phyloP scores from a whole-genome alignment of 1,140 invertebrate species.

The Lordiphosa clarofinis region DNA sequence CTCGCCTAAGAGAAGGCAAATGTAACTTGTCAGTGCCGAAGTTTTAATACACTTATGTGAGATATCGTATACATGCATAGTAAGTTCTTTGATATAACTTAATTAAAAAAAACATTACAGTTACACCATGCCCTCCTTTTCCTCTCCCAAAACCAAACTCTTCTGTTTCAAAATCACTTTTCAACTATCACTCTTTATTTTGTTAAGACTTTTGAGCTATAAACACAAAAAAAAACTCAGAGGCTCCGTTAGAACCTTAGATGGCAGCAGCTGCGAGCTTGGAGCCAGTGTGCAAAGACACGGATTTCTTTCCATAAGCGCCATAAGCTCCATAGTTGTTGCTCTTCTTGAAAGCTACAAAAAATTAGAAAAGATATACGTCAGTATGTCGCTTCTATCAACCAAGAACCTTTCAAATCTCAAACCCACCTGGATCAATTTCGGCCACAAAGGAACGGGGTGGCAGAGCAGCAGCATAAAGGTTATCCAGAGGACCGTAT shows the following conservation, averaged over 20 bases:
- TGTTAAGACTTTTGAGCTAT: constrained; percentile 41
- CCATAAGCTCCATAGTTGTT: constrained; percentile 16
- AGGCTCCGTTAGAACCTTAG: constrained; percentile 27
- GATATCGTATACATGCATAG: no score
- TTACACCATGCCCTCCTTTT: no score
- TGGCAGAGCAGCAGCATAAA: constrained; percentile 66
- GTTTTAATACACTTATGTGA: no score
- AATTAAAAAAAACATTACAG: no score
- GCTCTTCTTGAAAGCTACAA: constrained; percentile 62
- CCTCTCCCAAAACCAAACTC: no score
- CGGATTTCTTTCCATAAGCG: constrained; percentile 40
- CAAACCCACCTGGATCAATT: constrained; percentile 67
- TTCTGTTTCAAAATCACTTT: constrained; percentile 13
- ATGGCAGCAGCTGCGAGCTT: constrained; percentile 48
- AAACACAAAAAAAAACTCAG: constrained; percentile 3
- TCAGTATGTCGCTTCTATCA: constrained; percentile 14
- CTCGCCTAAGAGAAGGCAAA: no score
- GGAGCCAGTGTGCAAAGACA: constrained; percentile 43
- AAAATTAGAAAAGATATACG: neutral
- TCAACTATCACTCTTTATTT: constrained; percentile 70
- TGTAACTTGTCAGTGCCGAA: no score
- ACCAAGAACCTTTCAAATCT: no score
- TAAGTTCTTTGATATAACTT: no score
- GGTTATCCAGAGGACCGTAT: constrained; percentile 58
- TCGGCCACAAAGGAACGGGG: constrained; percentile 72